phyloP scores from a whole-genome alignment of 2,888 invertebrate genomes.

The Scaptomyza cyrtandrae region DNA sequence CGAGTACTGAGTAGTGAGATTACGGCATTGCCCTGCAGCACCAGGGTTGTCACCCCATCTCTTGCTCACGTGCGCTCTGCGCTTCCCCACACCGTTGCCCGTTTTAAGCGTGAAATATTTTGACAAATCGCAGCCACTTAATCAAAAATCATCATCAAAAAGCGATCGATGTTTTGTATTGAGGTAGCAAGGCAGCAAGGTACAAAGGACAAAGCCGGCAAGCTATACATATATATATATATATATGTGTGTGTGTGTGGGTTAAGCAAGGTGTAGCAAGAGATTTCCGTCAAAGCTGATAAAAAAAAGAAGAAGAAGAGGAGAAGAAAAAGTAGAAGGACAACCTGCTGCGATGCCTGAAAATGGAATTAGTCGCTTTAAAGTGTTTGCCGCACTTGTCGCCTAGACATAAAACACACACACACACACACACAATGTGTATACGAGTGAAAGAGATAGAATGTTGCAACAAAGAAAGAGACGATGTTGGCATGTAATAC shows the following conservation, averaged over 20 bases:
- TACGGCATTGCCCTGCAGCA: conserved; percentile 38
- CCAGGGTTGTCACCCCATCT: conserved; percentile 41
- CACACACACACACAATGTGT: not conserved
- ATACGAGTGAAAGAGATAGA: conserved; percentile 1
- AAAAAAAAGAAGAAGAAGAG: conserved; percentile 31
- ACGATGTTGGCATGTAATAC: conserved; percentile 22
- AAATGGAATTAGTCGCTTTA: conserved; percentile 59
- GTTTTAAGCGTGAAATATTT: conserved; percentile 77
- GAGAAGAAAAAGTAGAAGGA: conserved; percentile 24
- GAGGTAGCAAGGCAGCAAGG: conserved; percentile 66
- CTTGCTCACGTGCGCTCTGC: conserved; percentile 62
- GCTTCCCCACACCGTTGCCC: not conserved
- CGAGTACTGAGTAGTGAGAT: conserved; percentile 51
- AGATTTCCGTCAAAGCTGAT: conserved; percentile 71
- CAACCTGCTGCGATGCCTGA: conserved; percentile 49
- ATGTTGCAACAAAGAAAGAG: conserved; percentile 2
- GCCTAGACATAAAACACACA: conserved; percentile 10
- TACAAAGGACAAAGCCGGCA: conserved; percentile 64
- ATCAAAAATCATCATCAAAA: conserved; percentile 80
- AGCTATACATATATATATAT: conserved; percentile 5
- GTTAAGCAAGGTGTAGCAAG: conserved; percentile 59
- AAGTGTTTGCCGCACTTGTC: conserved; percentile 65
- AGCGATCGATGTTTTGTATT: conserved; percentile 78
- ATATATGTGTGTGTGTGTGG: conserved; percentile 37
- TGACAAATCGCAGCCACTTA: conserved; percentile 82